Conservation (phyloP, 2,797 vertebrate genomes). For the Orientallactaga sibirica region DNA sequence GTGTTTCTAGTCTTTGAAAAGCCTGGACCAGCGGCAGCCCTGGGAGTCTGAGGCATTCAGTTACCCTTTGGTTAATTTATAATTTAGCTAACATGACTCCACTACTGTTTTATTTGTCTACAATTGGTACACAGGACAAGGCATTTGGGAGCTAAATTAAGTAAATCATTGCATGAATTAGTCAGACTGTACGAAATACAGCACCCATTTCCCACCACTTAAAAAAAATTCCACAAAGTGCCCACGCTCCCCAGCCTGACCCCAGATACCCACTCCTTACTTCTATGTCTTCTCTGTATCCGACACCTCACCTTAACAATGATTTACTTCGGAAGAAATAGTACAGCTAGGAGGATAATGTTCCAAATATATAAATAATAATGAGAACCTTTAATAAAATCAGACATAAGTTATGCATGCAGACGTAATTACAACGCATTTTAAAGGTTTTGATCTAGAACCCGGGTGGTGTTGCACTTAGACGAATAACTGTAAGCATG, state of each 20-base stretch:
- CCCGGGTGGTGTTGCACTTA: constrained; percentile 89
- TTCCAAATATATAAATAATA: constrained; percentile 89
- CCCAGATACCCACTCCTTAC: not conserved
- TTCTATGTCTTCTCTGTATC: not conserved
- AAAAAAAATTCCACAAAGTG: constrained; percentile 57
- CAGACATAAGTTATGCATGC: constrained; percentile 88
- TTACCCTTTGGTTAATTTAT: constrained; percentile 55
- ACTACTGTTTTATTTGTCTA: constrained; percentile 62
- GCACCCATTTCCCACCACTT: not conserved
- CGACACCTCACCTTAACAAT: constrained; percentile 4
- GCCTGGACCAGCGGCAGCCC: rapidly evolving
- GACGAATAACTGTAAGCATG: constrained; percentile 91
- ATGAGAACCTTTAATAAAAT: constrained; percentile 90
- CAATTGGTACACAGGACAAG: constrained; percentile 55
- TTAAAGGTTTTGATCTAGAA: constrained; percentile 92
- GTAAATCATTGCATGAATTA: constrained; percentile 56
- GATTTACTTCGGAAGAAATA: constrained; percentile 81
- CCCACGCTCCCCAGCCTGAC: not conserved
- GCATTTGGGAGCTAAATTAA: constrained; percentile 71
- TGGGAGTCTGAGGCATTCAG: not conserved
- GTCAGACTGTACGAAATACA: constrained; percentile 45
- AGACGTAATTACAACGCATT: constrained; percentile 89
- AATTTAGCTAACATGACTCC: constrained; percentile 41
- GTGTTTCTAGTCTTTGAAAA: constrained; percentile 29
- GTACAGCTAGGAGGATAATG: constrained; percentile 80